Percentiles rank a stretch among this genome's conserved stretches.
Conservation (phyloP, 2,797 vertebrate genomes). For the Heterohyrax brucei region DNA sequence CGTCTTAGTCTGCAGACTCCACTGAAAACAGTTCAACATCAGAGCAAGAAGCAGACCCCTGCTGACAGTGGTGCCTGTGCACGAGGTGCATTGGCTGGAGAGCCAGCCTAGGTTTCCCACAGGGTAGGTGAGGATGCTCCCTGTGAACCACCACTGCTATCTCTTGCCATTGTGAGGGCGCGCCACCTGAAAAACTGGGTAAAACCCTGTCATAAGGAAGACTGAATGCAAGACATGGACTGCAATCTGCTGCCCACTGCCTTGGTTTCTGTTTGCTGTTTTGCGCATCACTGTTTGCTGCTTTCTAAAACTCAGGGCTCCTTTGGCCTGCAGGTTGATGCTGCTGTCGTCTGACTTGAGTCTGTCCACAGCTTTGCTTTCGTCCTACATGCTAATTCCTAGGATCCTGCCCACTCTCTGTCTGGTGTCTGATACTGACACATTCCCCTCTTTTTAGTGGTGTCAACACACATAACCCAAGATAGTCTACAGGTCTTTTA, state of each 20-base stretch:
- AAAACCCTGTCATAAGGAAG: background rate
- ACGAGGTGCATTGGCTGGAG: background rate
- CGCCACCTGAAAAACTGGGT: background rate
- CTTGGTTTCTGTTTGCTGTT: background rate
- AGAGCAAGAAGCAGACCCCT: background rate
- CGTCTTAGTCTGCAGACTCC: background rate
- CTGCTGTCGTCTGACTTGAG: background rate
- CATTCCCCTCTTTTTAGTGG: background rate
- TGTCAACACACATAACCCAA: background rate
- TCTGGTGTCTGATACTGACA: background rate
- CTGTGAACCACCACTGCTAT: background rate
- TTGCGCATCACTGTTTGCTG: background rate
- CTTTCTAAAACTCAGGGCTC: background rate
- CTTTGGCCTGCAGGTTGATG: background rate
- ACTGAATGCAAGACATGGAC: fast-evolving
- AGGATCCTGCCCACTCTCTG: background rate
- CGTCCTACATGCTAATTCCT: background rate
- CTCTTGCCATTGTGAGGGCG: background rate
- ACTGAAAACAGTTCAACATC: background rate
- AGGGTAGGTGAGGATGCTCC: background rate
- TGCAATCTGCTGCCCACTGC: background rate
- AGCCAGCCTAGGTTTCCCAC: background rate
- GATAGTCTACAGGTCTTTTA: background rate
- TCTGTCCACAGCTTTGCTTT: background rate
- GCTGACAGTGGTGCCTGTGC: background rate